phyloP scores from a whole-genome alignment of 2,888 invertebrate species.

The Papilio demoleus region DNA sequence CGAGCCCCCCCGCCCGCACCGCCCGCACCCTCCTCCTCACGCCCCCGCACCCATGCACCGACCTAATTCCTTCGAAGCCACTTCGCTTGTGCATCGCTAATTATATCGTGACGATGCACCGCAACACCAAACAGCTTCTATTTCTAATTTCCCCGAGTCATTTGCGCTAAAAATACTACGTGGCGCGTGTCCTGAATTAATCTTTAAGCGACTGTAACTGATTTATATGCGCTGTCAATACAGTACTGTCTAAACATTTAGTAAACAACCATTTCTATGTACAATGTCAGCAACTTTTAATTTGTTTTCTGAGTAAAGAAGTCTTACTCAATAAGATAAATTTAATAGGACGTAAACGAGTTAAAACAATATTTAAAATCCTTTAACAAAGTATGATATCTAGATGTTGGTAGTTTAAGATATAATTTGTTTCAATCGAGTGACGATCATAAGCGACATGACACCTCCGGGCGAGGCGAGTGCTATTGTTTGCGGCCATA shows the following conservation, averaged over 20 bases:
- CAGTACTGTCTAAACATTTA: not conserved
- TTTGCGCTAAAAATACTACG: conserved; percentile 54
- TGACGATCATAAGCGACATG: conserved; percentile 27
- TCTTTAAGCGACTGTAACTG: conserved; percentile 38
- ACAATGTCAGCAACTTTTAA: not conserved
- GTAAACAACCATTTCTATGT: not conserved
- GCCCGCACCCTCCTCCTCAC: conserved; percentile 45
- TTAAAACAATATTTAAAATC: not conserved
- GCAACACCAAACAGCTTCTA: conserved; percentile 72
- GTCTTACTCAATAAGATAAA: not conserved
- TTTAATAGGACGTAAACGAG: not conserved
- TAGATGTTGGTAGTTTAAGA: not conserved
- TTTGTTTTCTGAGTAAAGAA: not conserved
- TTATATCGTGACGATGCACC: conserved; percentile 73
- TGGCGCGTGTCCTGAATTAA: conserved; percentile 26
- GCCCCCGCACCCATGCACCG: conserved; percentile 62
- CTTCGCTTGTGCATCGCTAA: conserved; percentile 80
- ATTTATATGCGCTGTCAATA: conserved; percentile 43
- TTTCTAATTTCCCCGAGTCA: conserved; percentile 65
- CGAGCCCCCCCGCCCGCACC: conserved; percentile 52
- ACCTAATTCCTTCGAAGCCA: conserved; percentile 82
- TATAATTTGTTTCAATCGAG: conserved; percentile 27
- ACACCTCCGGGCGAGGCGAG: conserved; percentile 25
- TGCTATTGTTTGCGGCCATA: conserved; percentile 41
- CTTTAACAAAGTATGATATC: not conserved